Evolutionary conservation across 2,113 vertebrate genomes (phyloP).

Genomic region (Catharus fuscescens): DNA sequence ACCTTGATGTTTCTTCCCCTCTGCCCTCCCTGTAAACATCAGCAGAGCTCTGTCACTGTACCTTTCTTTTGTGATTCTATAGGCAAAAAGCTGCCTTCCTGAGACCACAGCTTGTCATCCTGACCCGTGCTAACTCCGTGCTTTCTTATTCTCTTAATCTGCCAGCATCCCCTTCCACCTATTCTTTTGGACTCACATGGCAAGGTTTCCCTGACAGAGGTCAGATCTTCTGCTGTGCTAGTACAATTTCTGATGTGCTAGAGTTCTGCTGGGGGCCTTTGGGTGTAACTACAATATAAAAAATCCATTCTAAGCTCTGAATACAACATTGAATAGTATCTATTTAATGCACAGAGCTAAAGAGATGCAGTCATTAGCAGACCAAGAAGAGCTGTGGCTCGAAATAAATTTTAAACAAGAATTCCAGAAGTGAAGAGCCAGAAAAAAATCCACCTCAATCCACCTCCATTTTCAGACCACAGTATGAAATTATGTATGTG

Average conservation of each 20-base stretch:
- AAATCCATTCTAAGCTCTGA: background rate
- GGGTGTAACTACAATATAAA: background rate
- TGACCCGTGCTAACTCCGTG: background rate
- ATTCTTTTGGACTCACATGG: background rate
- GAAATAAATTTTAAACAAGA: slow-evolving; percentile 4
- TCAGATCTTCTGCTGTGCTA: background rate
- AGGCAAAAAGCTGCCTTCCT: slow-evolving; percentile 1
- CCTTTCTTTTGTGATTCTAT: background rate
- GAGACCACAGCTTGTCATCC: background rate
- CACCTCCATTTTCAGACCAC: background rate
- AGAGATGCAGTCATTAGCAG: background rate
- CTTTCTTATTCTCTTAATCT: background rate
- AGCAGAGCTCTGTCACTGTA: background rate
- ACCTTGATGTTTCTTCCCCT: background rate
- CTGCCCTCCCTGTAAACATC: slow-evolving; percentile 8
- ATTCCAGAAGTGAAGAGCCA: background rate
- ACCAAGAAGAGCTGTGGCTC: background rate
- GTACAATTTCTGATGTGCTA: background rate
- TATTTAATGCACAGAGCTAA: background rate
- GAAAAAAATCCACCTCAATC: background rate
- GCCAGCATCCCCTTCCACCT: background rate
- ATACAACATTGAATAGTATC: background rate
- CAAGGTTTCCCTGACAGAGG: background rate
- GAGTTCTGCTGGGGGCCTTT: background rate
- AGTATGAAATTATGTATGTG: background rate